Conservation (phyloP, 2,113 vertebrate genomes). For the Anseranas semipalmata region DNA sequence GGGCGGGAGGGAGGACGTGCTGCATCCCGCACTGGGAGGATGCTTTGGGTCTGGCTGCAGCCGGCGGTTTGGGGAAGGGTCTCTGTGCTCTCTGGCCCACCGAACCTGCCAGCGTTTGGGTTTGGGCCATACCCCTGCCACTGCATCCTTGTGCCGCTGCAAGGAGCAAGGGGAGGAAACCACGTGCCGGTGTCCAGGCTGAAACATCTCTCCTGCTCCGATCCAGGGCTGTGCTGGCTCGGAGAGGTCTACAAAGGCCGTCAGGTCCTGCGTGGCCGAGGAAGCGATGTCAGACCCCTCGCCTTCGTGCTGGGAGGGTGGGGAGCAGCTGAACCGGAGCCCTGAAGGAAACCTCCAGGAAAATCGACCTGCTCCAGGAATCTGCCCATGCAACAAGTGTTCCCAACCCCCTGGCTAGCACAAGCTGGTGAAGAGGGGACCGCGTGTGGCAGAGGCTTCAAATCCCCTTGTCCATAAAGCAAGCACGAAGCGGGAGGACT, state of each 20-base stretch:
- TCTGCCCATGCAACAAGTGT: rapidly evolving
- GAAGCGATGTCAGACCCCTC: rapidly evolving
- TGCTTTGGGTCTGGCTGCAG: neutral
- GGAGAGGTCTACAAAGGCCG: neutral
- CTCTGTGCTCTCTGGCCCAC: neutral
- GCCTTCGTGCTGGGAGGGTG: rapidly evolving
- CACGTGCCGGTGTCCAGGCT: neutral
- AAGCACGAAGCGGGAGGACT: rapidly evolving
- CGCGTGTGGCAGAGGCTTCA: neutral
- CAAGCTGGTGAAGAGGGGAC: neutral
- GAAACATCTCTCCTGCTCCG: neutral
- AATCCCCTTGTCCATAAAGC: neutral
- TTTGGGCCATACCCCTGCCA: neutral
- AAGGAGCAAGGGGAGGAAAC: no score
- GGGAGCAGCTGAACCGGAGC: rapidly evolving
- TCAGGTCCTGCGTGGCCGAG: rapidly evolving
- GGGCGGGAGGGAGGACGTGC: rapidly evolving
- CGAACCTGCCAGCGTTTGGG: neutral
- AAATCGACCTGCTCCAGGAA: neutral
- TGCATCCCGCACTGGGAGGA: rapidly evolving
- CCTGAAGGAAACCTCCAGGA: neutral
- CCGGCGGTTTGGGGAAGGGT: neutral
- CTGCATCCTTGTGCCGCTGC: neutral
- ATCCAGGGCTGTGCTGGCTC: rapidly evolving
- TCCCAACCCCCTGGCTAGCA: neutral